Evolutionary conservation across 1,140 invertebrate genomes (phyloP).

Genomic region (Neocloeon triangulifer): DNA sequence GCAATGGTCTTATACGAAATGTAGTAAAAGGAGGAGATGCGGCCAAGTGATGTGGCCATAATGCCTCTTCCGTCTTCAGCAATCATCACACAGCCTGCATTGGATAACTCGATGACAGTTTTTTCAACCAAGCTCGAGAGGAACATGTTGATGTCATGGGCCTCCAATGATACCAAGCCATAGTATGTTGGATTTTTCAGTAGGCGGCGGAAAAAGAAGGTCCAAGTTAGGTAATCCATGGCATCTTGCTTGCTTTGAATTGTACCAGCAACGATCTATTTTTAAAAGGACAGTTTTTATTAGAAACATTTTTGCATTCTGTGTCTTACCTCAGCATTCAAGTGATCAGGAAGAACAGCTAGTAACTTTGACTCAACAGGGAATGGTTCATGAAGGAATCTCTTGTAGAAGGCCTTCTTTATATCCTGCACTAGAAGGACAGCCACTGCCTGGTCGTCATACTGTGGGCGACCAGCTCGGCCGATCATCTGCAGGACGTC

Average conservation of each 20-base stretch:
- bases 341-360: conserved; percentile 79
- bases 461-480: conserved; percentile 87
- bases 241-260: conserved; percentile 82
- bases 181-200: conserved; percentile 90
- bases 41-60: conserved; percentile 64
- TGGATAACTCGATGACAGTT: conserved; percentile 41
- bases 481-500: conserved; percentile 99
- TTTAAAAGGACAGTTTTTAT: background rate
- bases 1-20: conserved; percentile 79
- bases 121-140: conserved; percentile 55
- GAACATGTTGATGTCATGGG: conserved; percentile 46
- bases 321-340: conserved; percentile 99
- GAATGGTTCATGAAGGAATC: conserved; percentile 97
- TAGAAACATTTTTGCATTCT: conserved; percentile 15
- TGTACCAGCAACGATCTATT: conserved; percentile 77
- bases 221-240: conserved; percentile 95
- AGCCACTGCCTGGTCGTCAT: conserved; percentile 84
- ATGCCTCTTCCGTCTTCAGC: conserved; percentile 43
- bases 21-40: conserved; percentile 93
- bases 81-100: conserved; percentile 50
- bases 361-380: conserved; percentile 93
- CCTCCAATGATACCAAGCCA: conserved; percentile 52
- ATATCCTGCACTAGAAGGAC: conserved; percentile 94
- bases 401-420: conserved; percentile 98
- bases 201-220: conserved; percentile 87